Evolutionary conservation across 2,797 vertebrate genomes (phyloP).

Genomic region (Rousettus madagascariensis): DNA sequence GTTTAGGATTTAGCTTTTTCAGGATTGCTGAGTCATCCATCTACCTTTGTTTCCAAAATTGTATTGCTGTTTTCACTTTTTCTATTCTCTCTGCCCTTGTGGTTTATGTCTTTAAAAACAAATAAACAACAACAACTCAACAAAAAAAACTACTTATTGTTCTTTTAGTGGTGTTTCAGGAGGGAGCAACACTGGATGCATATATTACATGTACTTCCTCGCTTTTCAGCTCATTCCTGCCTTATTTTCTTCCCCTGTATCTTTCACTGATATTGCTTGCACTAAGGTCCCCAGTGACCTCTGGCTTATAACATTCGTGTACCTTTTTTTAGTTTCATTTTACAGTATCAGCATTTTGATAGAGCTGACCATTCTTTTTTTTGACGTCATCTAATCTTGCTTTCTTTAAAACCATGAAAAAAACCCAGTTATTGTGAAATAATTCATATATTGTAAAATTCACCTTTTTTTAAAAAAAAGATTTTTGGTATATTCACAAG

Average conservation of each 20-base stretch:
- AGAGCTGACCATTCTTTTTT: slow-evolving; percentile 29
- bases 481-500: slow-evolving; percentile 5
- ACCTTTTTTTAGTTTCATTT: slow-evolving; percentile 14
- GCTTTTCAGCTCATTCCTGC: background rate
- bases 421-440: background rate
- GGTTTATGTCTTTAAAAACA: background rate
- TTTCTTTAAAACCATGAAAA: slow-evolving; percentile 34
- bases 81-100: background rate
- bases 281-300: background rate
- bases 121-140: background rate
- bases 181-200: background rate
- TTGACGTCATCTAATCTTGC: slow-evolving; percentile 43
- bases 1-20: background rate
- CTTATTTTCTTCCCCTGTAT: background rate
- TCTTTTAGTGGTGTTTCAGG: background rate
- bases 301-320: background rate
- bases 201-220: background rate
- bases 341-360: slow-evolving; percentile 34
- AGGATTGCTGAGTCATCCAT: background rate
- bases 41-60: background rate
- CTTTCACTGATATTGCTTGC: background rate
- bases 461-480: background rate
- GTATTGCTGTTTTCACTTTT: background rate
- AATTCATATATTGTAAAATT: background rate
- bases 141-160: background rate